Base-by-base conservation (phyloP, 2,888 invertebrate genomes). In the Abrostola triplasia region DNA sequence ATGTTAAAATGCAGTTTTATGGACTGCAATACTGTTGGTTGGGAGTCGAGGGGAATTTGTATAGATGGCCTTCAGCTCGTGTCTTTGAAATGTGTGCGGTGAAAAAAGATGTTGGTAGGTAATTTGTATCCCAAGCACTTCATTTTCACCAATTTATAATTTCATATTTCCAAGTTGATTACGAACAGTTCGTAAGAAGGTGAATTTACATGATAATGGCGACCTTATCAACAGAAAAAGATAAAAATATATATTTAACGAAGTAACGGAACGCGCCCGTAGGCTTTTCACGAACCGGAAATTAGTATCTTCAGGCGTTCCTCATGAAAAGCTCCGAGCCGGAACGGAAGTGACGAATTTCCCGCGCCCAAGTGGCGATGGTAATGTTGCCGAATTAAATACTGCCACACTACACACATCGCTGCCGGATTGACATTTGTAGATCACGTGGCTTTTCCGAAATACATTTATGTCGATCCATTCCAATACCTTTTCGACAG, bases 221-320 rank as follows among this genome's bases (percentile, higher is more conserved):
- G 7, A 8, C 41, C 42, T 24, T 47, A n/a, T 59, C 49, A 64
- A 50, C 35, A 68, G 48, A 67, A 69, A 64, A 68, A 47, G 38
- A 65, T 44, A 58, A 75, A 81, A 74, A 73, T 64, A 76, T 72
- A 75, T 63, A 72, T 80, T 82, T 77, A 77, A 75, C 70, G 67
- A 73, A 78, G 77, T 78, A 82, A 80, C 80, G 79, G 84, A 82
- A 78, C 75, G 60, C 55, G 59, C 64, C 68, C 72, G 76, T 76
- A 76, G 80, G 77, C 82, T 83, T 84, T 80, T 81, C 80, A 76
- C 76, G 79, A 77, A 82, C 82, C 88, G 89, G 89, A 89, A 89
- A 89, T 89, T 88, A 88, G 88, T 87, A 84, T 85, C 86, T 87
- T 86, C 82, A 84, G 83, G 81, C 83, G 81, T 81, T 84, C 78